Percentiles rank a stretch among this genome's conserved stretches.
Evolutionary conservation across 2,113 vertebrate genomes (phyloP).

Genomic region (Narcine bancroftii): DNA sequence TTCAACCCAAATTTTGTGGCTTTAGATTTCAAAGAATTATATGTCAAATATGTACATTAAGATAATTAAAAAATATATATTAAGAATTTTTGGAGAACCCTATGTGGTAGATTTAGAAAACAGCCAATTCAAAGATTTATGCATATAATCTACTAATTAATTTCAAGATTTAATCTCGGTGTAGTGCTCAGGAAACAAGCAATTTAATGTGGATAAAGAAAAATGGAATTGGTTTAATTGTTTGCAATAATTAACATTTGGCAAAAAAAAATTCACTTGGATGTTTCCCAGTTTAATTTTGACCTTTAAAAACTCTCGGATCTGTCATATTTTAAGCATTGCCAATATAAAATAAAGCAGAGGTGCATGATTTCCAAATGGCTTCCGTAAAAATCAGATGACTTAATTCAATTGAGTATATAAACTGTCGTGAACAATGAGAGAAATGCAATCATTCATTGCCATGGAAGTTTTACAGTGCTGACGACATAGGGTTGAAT

Average conservation of each 20-base stretch:
- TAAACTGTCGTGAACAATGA: background rate
- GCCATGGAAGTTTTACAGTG: too few species aligned
- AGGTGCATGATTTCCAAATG: background rate
- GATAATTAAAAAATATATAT: background rate
- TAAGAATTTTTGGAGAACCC: background rate
- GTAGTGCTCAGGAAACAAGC: background rate
- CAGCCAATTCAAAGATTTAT: background rate
- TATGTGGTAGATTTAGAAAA: background rate
- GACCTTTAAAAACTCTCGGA: background rate
- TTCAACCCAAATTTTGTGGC: too few species aligned
- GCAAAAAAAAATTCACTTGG: background rate
- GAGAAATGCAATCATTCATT: background rate
- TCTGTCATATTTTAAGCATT: background rate
- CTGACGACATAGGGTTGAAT: too few species aligned
- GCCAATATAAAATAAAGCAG: background rate
- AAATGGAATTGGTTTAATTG: background rate
- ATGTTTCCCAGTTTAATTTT: background rate
- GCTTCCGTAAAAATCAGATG: background rate
- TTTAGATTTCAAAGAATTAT: background rate
- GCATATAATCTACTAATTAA: background rate
- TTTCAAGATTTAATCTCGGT: background rate
- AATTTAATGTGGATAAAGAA: background rate
- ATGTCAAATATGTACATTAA: background rate
- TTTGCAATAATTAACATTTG: background rate
- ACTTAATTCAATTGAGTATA: background rate